Conservation (phyloP, 2,888 invertebrate genomes). For the Gortyna flavago region DNA sequence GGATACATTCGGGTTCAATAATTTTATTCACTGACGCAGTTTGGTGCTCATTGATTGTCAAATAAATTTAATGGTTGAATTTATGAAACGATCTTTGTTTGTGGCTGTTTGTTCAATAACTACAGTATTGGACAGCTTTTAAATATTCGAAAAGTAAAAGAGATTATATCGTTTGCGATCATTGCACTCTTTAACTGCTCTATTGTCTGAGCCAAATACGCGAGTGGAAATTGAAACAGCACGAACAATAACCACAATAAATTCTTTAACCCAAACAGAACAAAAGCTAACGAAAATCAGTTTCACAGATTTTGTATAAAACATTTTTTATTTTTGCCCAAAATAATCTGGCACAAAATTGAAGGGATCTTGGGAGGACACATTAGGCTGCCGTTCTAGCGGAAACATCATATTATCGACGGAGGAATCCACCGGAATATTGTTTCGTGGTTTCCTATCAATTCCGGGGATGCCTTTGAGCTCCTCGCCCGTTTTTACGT, state of each 20-base stretch:
- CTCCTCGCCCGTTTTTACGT: slow-evolving; percentile 63
- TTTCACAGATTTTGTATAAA: slow-evolving; percentile 63
- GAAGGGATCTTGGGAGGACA: slow-evolving; percentile 72
- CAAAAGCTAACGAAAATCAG: slow-evolving; percentile 56
- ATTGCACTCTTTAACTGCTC: slow-evolving; percentile 22
- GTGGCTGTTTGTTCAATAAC: slow-evolving; percentile 25
- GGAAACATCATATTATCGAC: slow-evolving; percentile 84
- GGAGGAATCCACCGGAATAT: slow-evolving; percentile 78
- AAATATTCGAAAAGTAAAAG: slow-evolving; percentile 3
- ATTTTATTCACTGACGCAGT: slow-evolving; percentile 46
- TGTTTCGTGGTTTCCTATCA: slow-evolving; percentile 82
- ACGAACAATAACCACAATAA: slow-evolving; percentile 32
- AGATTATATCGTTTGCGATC: slow-evolving; percentile 2
- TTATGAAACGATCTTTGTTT: slow-evolving; percentile 33
- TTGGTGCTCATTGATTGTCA: slow-evolving; percentile 31
- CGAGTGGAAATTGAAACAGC: slow-evolving; percentile 25
- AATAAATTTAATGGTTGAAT: slow-evolving; percentile 13
- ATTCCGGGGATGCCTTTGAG: slow-evolving; percentile 71
- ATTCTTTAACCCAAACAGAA: slow-evolving; percentile 47
- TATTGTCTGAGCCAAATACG: slow-evolving; percentile 18
- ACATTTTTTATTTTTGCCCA: slow-evolving; percentile 68
- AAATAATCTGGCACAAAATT: slow-evolving; percentile 76
- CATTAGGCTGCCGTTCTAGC: slow-evolving; percentile 77
- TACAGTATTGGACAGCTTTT: slow-evolving; percentile 8
- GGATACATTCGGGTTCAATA: slow-evolving; percentile 37